Evolutionary conservation across 2,113 vertebrate genomes (phyloP).

Genomic region (Oryzias curvinotus): DNA sequence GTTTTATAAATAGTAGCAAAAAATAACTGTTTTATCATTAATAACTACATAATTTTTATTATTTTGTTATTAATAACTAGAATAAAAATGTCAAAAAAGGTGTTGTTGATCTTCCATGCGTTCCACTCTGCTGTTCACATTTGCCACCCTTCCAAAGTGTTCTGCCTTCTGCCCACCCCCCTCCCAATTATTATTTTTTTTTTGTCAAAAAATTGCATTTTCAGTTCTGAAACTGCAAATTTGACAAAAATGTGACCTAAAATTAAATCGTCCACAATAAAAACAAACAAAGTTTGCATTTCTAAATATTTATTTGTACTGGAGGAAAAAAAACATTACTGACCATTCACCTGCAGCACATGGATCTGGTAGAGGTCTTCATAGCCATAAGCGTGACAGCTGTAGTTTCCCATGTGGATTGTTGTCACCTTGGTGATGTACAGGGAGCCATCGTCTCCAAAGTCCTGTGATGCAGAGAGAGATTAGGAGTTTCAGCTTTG

Average conservation of each 20-base stretch:
- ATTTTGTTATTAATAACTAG: too few species aligned
- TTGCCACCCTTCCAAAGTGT: too few species aligned
- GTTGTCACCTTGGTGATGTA: constrained; percentile 99
- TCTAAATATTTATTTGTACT: constrained; percentile 6
- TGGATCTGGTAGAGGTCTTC: constrained; percentile 94
- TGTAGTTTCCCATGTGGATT: constrained; percentile 97
- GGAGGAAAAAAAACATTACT: constrained; percentile 82
- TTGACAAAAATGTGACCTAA: constrained; percentile 9
- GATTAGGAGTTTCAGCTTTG: constrained; percentile 13
- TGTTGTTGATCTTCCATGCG: too few species aligned
- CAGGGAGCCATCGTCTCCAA: constrained; percentile 92
- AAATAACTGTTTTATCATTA: too few species aligned
- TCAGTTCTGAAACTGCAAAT: background rate
- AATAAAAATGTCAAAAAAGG: too few species aligned
- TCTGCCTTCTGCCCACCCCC: too few species aligned
- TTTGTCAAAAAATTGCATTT: too few species aligned
- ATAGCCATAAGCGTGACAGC: constrained; percentile 92
- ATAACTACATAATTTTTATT: too few species aligned
- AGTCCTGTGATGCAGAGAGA: constrained; percentile 81
- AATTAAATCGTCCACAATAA: constrained; percentile 11
- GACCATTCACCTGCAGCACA: constrained; percentile 99
- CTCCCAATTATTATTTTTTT: too few species aligned
- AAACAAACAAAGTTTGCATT: background rate
- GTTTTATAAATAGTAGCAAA: too few species aligned
- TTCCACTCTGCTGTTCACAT: too few species aligned